Conservation (phyloP, 1,140 invertebrate genomes). For the Drosophila nannoptera region DNA sequence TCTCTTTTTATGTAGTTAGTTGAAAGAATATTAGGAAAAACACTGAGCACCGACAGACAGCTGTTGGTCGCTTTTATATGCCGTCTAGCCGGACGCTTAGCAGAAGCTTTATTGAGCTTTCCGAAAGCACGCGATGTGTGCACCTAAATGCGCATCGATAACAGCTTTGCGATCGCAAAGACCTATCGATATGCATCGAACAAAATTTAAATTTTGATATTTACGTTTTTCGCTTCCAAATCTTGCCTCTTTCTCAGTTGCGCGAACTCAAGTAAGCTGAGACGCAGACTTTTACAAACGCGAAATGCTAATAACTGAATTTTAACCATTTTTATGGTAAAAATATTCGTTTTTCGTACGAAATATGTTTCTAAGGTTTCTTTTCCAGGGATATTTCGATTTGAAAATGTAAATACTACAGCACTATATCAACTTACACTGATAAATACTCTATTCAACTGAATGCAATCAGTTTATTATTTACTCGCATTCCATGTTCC, state of each 20-base stretch:
- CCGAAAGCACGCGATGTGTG: constrained; percentile 20
- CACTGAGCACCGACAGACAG: constrained; percentile 44
- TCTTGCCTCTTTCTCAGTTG: not conserved
- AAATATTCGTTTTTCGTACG: too few relatives aligned
- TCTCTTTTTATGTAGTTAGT: not conserved
- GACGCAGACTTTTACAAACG: not conserved
- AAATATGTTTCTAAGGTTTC: not conserved
- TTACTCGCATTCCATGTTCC: constrained; percentile 53
- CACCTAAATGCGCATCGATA: constrained; percentile 8
- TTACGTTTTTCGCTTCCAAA: too few relatives aligned
- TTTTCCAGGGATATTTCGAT: constrained; percentile 13
- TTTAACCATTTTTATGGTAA: not conserved
- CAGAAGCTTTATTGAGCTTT: constrained; percentile 38
- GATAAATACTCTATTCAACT: not conserved
- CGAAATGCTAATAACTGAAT: constrained; percentile 22
- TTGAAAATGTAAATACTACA: not conserved
- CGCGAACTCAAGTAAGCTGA: not conserved
- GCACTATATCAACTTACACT: not conserved
- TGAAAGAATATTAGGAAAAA: constrained; percentile 7
- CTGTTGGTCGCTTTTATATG: constrained; percentile 57
- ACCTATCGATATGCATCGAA: constrained; percentile 11
- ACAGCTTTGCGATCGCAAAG: constrained; percentile 31
- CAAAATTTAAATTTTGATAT: constrained; percentile 2
- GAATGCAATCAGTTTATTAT: not conserved
- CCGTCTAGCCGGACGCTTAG: not conserved